phyloP scores from a whole-genome alignment of 2,888 invertebrate genomes.

The Xylota sylvarum region DNA sequence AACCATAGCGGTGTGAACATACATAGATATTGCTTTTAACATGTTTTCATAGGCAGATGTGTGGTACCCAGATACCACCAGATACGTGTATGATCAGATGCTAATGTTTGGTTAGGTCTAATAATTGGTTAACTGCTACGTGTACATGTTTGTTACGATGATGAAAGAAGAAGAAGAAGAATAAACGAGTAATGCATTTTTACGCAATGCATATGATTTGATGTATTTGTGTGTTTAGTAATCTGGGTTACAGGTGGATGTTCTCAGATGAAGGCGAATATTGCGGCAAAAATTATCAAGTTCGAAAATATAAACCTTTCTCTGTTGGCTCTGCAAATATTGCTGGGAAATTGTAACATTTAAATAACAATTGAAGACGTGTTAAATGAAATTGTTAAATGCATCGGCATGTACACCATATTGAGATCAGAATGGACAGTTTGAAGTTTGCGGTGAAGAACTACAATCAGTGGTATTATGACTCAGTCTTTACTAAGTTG shows the following conservation, averaged over 20 bases:
- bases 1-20: neutral
- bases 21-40: neutral
- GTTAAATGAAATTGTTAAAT: too few species aligned
- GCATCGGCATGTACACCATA: too few species aligned
- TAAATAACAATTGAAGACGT: too few species aligned
- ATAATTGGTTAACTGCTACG: constrained; percentile 21
- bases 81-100: constrained; percentile 21
- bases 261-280: constrained; percentile 1
- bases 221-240: constrained; percentile 21
- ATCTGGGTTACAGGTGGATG: neutral
- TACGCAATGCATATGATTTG: constrained; percentile 33
- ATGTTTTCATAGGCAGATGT: neutral
- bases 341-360: too few species aligned
- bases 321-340: too few species aligned
- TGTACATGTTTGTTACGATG: constrained; percentile 11
- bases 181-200: constrained; percentile 23
- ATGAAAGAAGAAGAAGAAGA: constrained; percentile 10
- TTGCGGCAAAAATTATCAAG: neutral
- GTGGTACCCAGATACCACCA: constrained; percentile 15
- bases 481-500: too few species aligned
- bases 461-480: too few species aligned
- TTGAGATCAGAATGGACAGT: too few species aligned
- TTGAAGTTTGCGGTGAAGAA: too few species aligned
- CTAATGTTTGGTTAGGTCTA: constrained; percentile 16
- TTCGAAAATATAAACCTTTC: too few species aligned